Percentiles rank a stretch among this genome's conserved stretches.
phyloP scores from a whole-genome alignment of 1,140 invertebrate species.

The Drosophila varians region DNA sequence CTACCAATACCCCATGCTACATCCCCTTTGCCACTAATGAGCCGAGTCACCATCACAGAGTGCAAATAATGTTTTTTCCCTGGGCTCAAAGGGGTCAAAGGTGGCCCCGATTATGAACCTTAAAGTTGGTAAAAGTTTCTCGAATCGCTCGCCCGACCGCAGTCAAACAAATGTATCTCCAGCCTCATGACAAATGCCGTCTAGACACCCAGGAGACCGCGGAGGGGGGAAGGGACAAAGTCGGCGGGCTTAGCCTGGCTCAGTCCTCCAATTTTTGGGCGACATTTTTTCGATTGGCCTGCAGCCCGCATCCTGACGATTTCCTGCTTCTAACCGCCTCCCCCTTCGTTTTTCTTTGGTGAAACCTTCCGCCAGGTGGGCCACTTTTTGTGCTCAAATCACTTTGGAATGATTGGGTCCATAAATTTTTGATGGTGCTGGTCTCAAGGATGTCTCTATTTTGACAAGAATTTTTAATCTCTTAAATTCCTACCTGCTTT shows the following conservation, averaged over 20 bases:
- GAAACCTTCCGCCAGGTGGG: constrained; percentile 20
- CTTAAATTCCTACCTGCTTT: background rate
- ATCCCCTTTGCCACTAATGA: constrained; percentile 12
- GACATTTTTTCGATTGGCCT: constrained; percentile 54
- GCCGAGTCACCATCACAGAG: constrained; percentile 33
- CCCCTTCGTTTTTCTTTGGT: background rate
- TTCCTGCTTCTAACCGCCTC: constrained; percentile 21
- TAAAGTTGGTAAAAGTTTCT: constrained; percentile 1
- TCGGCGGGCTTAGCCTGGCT: constrained; percentile 44
- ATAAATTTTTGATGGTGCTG: constrained; percentile 39
- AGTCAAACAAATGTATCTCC: constrained; percentile 62
- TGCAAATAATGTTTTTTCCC: constrained; percentile 55
- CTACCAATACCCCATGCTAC: constrained; percentile 52
- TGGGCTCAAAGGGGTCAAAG: constrained; percentile 23
- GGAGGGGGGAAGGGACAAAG: background rate
- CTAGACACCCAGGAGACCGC: constrained; percentile 54
- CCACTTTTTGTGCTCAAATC: constrained; percentile 48
- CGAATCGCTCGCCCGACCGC: constrained; percentile 12
- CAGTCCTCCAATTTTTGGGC: constrained; percentile 28
- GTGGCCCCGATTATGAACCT: constrained; percentile 62
- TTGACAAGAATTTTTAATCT: background rate
- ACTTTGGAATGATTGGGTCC: constrained; percentile 16
- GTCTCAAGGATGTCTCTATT: background rate
- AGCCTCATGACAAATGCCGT: constrained; percentile 72
- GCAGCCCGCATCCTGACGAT: constrained; percentile 11